phyloP scores from a whole-genome alignment of 2,888 invertebrate genomes.

The Sarcophaga carnaria region DNA sequence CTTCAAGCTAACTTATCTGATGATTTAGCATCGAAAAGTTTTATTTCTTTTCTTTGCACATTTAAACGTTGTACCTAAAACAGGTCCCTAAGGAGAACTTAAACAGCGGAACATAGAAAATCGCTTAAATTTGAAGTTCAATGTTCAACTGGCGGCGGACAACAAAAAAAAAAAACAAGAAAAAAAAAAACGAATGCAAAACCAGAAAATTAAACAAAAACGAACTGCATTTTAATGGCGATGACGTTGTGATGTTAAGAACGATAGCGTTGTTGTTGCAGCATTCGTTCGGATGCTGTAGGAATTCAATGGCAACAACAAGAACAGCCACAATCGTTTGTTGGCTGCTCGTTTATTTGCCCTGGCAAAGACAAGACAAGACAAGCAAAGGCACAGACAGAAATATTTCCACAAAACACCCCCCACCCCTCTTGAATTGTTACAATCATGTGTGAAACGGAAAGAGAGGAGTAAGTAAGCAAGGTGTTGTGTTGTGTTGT shows the following conservation, averaged over 20 bases:
- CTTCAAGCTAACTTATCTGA: too few species aligned
- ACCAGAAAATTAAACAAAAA: not conserved
- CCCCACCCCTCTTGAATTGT: too few species aligned
- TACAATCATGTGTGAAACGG: not conserved
- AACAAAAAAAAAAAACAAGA: slow-evolving; percentile 7
- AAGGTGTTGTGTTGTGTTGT: too few species aligned
- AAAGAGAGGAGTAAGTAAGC: not conserved
- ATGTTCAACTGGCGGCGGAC: slow-evolving; percentile 44
- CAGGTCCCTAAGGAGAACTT: slow-evolving; percentile 5
- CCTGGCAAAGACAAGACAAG: not conserved
- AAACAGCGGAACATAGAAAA: slow-evolving; percentile 11
- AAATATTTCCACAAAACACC: not conserved
- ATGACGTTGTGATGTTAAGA: not conserved
- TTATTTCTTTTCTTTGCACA: too few species aligned
- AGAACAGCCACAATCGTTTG: too few species aligned
- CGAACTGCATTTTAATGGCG: not conserved
- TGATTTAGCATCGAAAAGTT: too few species aligned
- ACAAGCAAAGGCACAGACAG: not conserved
- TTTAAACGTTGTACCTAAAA: not conserved
- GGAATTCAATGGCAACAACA: not conserved
- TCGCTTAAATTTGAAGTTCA: slow-evolving; percentile 49
- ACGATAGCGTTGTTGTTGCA: slow-evolving; percentile 26
- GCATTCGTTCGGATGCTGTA: slow-evolving; percentile 28
- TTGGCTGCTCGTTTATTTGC: not conserved
- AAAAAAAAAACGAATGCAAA: too few species aligned